Base-by-base conservation (phyloP, 23 tunicate species). In the Ascidia mentula region DNA sequence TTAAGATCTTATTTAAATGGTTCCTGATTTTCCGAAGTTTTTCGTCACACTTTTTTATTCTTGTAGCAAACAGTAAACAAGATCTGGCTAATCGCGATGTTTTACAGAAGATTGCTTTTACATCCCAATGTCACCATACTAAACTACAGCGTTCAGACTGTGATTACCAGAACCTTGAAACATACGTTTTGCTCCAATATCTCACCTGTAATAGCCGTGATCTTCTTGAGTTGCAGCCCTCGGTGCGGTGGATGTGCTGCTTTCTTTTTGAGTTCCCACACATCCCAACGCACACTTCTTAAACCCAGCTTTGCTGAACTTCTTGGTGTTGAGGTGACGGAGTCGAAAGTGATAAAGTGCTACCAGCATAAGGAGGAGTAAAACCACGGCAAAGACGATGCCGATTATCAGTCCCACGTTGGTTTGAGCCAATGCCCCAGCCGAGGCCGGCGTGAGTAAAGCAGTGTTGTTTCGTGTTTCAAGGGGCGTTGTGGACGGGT, bases 161-260 rank as follows among this genome's bases (percentile, higher is more conserved):
- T n/a, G n/a, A n/a, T n/a, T n/a, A n/a, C n/a, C n/a, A n/a, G n/a
- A n/a, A n/a, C n/a, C n/a, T n/a, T n/a, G n/a, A n/a, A n/a, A n/a
- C n/a, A n/a, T n/a, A n/a, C n/a, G n/a, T n/a, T n/a, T n/a, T n/a
- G n/a, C n/a, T n/a, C n/a, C n/a, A n/a, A n/a, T n/a, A n/a, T 26
- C 13, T 53, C 24, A 53, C 65, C 65, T 53, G 65, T 53, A 53
- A 53, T 53, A 53, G 22, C 65, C 65, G 13, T 53, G 65, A 53
- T 53, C 65, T 9, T 53, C 65, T 9, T 53, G 65, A 20, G 65
- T 26, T 28, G 24, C 65, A 9, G 13, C 65, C 13, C 28, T 28
- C 13, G 65, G 65, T 9, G 22, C 28, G 7, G 22, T 28, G 12
- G 65, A 53, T 3, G 65, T 26, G 4, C 28, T 26, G 13, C 24